phyloP scores from a whole-genome alignment of 1,140 invertebrate genomes.

The Zaprionus ornatus region DNA sequence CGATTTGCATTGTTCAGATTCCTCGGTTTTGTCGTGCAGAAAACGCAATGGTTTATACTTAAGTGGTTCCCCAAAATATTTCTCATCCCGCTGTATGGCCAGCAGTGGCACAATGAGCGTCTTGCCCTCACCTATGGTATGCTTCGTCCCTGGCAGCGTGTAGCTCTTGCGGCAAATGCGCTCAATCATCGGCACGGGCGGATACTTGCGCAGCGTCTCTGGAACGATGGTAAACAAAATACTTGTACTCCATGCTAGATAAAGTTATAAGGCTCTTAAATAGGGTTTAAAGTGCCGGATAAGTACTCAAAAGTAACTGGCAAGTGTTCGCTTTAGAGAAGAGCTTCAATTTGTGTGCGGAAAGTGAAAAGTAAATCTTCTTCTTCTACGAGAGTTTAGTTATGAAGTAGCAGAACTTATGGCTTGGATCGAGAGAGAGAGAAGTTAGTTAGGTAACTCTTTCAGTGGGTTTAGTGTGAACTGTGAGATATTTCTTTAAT shows the following conservation, averaged over 20 bases:
- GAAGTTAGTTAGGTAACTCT: background rate
- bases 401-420: background rate
- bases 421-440: background rate
- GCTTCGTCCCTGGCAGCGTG: slow-evolving; percentile 56
- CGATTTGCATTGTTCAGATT: slow-evolving; percentile 15
- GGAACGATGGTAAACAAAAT: background rate
- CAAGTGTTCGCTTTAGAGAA: background rate
- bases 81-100: slow-evolving; percentile 86
- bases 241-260: background rate
- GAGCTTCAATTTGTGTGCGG: background rate
- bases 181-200: slow-evolving; percentile 76
- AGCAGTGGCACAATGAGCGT: slow-evolving; percentile 70
- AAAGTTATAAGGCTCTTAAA: slow-evolving; percentile 1
- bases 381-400: background rate
- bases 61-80: slow-evolving; percentile 86
- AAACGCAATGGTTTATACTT: slow-evolving; percentile 86
- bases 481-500: no score
- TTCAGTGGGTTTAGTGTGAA: background rate
- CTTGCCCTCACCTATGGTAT: slow-evolving; percentile 78
- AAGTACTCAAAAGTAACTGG: background rate
- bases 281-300: background rate
- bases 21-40: slow-evolving; percentile 42
- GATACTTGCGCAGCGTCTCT: slow-evolving; percentile 85
- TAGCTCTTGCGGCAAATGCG: slow-evolving; percentile 69
- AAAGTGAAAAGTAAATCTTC: background rate